Conservation (phyloP, 2,888 invertebrate genomes). For the Neoaliturus tenellus region DNA sequence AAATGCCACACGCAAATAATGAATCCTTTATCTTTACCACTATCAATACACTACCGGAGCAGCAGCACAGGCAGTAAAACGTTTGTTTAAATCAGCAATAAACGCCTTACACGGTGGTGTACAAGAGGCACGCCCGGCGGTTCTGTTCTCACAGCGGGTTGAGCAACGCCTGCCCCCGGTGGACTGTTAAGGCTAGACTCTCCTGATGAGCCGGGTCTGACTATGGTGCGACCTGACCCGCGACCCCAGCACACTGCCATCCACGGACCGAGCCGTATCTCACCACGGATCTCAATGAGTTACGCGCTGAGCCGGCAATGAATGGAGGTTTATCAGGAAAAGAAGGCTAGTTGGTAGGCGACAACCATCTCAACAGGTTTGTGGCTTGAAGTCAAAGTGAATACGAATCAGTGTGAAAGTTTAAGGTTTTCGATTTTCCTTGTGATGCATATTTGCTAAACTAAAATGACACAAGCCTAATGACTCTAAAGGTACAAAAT, state of each 20-base stretch:
- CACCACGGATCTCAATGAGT: background rate
- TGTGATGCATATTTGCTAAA: too few relatives aligned
- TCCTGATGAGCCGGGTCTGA: background rate
- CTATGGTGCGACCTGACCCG: conserved; percentile 17
- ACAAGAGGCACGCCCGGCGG: background rate
- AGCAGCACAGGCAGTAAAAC: background rate
- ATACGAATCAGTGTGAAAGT: too few relatives aligned
- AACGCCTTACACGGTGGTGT: background rate
- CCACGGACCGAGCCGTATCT: conserved; percentile 14
- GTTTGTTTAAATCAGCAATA: background rate
- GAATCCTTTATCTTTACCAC: too few relatives aligned
- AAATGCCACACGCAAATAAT: too few relatives aligned
- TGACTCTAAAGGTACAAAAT: too few relatives aligned
- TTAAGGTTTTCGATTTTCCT: too few relatives aligned
- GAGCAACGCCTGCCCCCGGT: background rate
- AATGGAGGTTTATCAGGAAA: background rate
- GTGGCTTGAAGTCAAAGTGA: too few relatives aligned
- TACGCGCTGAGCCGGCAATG: background rate
- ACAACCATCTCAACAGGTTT: too few relatives aligned
- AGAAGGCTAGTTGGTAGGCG: background rate
- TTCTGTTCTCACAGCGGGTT: conserved; percentile 5
- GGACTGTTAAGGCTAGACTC: background rate
- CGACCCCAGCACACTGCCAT: background rate
- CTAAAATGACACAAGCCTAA: too few relatives aligned
- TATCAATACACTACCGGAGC: background rate